Evolutionary conservation across 2,113 vertebrate species (phyloP), one percentile per base, ranked within the genome.

Genomic region (Sylvilagus bachmani): DNA sequence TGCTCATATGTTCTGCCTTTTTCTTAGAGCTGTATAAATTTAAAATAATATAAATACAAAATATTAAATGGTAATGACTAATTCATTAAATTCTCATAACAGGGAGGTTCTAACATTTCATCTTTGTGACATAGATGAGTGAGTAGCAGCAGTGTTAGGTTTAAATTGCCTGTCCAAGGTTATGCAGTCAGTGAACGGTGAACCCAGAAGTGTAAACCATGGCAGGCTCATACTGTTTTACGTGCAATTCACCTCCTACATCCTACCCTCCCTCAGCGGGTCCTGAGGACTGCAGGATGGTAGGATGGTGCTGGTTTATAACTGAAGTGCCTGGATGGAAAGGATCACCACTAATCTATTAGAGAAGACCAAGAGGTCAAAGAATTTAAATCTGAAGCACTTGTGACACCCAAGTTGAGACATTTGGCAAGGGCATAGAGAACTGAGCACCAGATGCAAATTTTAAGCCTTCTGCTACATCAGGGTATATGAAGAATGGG

Each of bases 231-330:
- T 3, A 0, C 17, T 25, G 16, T 4, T 1, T 3, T 1, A 5
- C 8, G 13, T 1, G 27, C 9, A 7, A 11, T 22, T 51, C 21
- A 12, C 13, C 8, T 1, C 3, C 55, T 0, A 0, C 9, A 8
- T 6, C n/a, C 83, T 4, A 8, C 13, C 4, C 7, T 5, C 9
- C 16, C 27, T 36, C 2, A 12, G 1, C 10, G 51, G 44, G 5
- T 12, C 58, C 21, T 17, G 13, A 61, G 12, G 11, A n/a, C 0
- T 5, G n/a, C 4, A 17, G 69, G 31, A 9, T 74, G n/a, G 36
- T 25, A 7, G 6, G 24, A 49, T n/a, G n/a, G 49, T 55, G 53
- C 1, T 67, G 22, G 36, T 64, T 14, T 31, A 21, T 44, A 36
- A 24, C 1, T 27, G 22, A 21, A 16, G 25, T 29, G n/a, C 62